Conservation (phyloP, 2,888 invertebrate genomes). For the Cheilosia soror region DNA sequence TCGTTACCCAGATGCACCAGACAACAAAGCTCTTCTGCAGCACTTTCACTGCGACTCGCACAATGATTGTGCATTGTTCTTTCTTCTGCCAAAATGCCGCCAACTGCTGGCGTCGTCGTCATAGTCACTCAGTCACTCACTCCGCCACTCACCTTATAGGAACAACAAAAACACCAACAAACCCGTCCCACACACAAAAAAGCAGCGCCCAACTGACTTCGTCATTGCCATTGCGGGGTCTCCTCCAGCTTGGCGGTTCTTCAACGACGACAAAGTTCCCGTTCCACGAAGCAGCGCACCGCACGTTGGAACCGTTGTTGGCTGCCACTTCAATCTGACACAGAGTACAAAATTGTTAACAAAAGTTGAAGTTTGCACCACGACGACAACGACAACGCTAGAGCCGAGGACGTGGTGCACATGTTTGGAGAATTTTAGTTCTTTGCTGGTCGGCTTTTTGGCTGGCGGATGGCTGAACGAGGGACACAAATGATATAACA, state of each 20-base stretch:
- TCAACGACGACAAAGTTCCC: conserved; percentile 40
- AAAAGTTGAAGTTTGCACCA: conserved; percentile 49
- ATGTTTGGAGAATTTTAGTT: conserved; percentile 38
- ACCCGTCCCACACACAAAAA: conserved; percentile 55
- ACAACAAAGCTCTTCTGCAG: conserved; percentile 49
- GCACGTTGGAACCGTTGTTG: conserved; percentile 31
- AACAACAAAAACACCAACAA: conserved; percentile 23
- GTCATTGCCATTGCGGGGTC: conserved; percentile 49
- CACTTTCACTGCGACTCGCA: conserved; percentile 56
- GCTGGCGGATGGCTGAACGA: conserved; percentile 7
- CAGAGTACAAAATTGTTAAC: conserved; percentile 67
- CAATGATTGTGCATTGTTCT: conserved; percentile 54
- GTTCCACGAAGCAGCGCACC: conserved; percentile 31
- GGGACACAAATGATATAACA: conserved; percentile 51
- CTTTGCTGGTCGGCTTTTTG: conserved; percentile 8
- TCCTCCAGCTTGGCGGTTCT: conserved; percentile 30
- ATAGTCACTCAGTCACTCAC: conserved; percentile 51
- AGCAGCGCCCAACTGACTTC: conserved; percentile 53
- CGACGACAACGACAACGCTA: conserved; percentile 11
- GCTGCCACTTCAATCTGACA: conserved; percentile 68
- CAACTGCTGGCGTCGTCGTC: conserved; percentile 30
- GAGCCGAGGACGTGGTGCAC: conserved; percentile 17
- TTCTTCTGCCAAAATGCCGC: conserved; percentile 43
- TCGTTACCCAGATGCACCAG: conserved; percentile 38
- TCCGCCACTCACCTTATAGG: conserved; percentile 40